Conservation (phyloP, 2,888 invertebrate genomes). For the Melanotus villosus region DNA sequence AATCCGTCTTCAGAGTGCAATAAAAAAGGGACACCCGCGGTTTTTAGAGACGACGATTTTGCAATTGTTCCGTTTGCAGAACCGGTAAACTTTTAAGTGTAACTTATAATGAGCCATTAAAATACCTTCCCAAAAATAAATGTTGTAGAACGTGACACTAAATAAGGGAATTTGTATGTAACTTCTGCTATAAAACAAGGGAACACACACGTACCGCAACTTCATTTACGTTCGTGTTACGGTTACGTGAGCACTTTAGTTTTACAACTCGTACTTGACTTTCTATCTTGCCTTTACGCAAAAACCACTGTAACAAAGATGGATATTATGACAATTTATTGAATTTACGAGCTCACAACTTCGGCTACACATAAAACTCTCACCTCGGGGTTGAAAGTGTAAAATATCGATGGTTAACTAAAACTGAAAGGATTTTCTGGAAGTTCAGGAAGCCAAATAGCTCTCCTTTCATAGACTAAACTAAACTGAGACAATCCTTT, state of each 20-base stretch:
- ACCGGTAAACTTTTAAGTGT: neutral
- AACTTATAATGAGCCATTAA: constrained; percentile 26
- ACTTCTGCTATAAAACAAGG: neutral
- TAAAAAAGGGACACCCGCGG: constrained; percentile 24
- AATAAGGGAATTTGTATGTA: constrained; percentile 31
- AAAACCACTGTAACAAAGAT: neutral
- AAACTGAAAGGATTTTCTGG: too few species aligned
- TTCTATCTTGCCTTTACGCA: neutral
- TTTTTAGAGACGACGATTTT: constrained; percentile 17
- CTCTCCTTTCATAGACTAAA: too few species aligned
- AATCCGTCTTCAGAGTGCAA: neutral
- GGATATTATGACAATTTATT: constrained; percentile 1
- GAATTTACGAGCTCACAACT: neutral
- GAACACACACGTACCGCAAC: constrained; percentile 34
- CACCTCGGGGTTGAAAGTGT: neutral
- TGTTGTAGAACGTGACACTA: constrained; percentile 27
- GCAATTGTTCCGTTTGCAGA: constrained; percentile 14
- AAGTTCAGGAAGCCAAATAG: too few species aligned
- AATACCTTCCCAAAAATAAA: constrained; percentile 28
- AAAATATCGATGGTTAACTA: too few species aligned
- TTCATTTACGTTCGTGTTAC: constrained; percentile 25
- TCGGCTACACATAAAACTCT: neutral
- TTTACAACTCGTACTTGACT: neutral
- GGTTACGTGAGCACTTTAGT: neutral
- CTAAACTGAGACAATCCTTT: too few species aligned